These are phyloP conservation scores for Drosophila kanekoi DNA, from an alignment of 2,888 invertebrate genomes.

Conservation along the genomic window DNA sequence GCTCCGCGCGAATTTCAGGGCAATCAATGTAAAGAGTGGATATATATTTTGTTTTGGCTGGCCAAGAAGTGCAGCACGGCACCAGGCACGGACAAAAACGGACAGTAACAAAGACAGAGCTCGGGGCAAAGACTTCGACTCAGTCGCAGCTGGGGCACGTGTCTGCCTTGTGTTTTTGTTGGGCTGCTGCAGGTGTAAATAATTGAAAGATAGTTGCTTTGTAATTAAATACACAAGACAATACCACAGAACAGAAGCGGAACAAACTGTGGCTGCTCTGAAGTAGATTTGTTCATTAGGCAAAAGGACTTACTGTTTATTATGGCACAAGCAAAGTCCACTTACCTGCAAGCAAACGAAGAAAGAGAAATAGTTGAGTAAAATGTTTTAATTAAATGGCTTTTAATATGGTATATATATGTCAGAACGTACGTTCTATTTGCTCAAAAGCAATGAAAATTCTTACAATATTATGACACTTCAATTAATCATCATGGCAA, in stretches of 20 bases:
- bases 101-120: slow-evolving; percentile 3
- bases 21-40: slow-evolving; percentile 82
- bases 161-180: slow-evolving; percentile 53
- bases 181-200: slow-evolving; percentile 75
- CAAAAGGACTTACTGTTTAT: slow-evolving; percentile 58
- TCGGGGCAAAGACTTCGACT: slow-evolving; percentile 7
- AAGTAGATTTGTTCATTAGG: slow-evolving; percentile 64
- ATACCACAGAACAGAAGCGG: slow-evolving; percentile 22
- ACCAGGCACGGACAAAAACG: slow-evolving; percentile 24
- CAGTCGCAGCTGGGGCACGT: slow-evolving; percentile 40
- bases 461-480: slow-evolving; percentile 73
- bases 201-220: slow-evolving; percentile 81
- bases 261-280: slow-evolving; percentile 42
- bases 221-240: slow-evolving; percentile 75
- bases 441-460: slow-evolving; percentile 62
- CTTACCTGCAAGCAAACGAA: slow-evolving; percentile 73
- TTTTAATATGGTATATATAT: slow-evolving; percentile 1
- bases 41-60: slow-evolving; percentile 79
- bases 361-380: slow-evolving; percentile 21
- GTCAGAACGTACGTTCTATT: neutral
- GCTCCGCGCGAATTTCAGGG: slow-evolving; percentile 57
- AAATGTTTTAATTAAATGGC: slow-evolving; percentile 72
- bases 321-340: slow-evolving; percentile 35
- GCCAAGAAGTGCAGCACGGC: slow-evolving; percentile 66
- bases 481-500: slow-evolving; percentile 80